A percentile compares a stretch with the other conserved stretches of the same genome.
These are phyloP conservation scores for Aleiodes sp. DNA, from an alignment of 1,140 invertebrate species.

Conservation along the genomic window DNA sequence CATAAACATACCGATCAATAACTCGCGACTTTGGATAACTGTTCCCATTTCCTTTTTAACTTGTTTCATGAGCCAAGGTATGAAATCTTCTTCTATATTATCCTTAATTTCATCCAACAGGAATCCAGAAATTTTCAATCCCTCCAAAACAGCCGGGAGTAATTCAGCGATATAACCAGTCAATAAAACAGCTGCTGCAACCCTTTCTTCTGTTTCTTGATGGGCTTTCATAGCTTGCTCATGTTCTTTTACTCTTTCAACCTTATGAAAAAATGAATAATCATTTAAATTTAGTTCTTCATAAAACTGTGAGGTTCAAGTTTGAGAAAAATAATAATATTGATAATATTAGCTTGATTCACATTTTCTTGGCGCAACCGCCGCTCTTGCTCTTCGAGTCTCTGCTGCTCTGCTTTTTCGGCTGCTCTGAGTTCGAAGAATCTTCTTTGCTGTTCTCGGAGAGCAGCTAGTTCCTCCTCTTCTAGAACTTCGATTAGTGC, in stretches of 20 bases:
- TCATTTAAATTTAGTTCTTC: too few relatives aligned
- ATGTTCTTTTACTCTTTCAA: conserved; percentile 69
- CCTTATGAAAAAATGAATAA: conserved; percentile 47
- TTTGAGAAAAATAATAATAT: not conserved
- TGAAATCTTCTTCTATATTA: conserved; percentile 81
- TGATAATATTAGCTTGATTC: conserved; percentile 4
- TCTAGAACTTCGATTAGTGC: conserved; percentile 84
- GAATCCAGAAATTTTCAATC: conserved; percentile 79
- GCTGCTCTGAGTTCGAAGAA: conserved; percentile 80
- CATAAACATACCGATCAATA: conserved; percentile 74
- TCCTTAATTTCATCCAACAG: conserved; percentile 76
- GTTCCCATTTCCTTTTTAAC: conserved; percentile 82
- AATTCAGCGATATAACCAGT: conserved; percentile 86
- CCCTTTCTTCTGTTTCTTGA: conserved; percentile 79
- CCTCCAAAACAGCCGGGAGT: conserved; percentile 83
- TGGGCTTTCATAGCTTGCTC: conserved; percentile 68
- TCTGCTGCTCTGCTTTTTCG: conserved; percentile 79
- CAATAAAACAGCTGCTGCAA: conserved; percentile 82
- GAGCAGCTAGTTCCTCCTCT: conserved; percentile 78
- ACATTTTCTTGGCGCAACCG: conserved; percentile 72
- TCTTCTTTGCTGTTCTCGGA: conserved; percentile 80
- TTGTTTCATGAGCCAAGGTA: conserved; percentile 88
- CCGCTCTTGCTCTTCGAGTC: conserved; percentile 78
- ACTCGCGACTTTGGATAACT: conserved; percentile 79
- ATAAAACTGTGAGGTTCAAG: not conserved